Conservation (phyloP, 35 echinoderm and acorn worm species). For the Heliocidaris erythrogramma region DNA sequence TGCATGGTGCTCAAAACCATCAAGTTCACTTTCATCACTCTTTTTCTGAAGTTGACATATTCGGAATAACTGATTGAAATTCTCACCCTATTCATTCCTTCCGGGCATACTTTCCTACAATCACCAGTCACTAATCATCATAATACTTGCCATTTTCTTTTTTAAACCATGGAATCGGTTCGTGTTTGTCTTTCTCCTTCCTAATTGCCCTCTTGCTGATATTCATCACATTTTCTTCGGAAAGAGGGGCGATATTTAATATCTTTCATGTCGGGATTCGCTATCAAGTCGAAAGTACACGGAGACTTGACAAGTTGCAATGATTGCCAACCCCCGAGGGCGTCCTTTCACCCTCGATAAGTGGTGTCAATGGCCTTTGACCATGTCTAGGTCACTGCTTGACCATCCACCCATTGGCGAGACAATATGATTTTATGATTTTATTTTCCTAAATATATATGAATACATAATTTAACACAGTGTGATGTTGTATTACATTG, state of each 20-base stretch:
- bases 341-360: too few relatives aligned
- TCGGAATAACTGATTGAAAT: not conserved
- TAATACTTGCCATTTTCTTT: not conserved
- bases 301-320: not conserved
- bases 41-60: not conserved
- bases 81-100: not conserved
- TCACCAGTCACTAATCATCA: not conserved
- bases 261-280: not conserved
- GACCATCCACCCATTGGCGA: not conserved
- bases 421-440: too few relatives aligned
- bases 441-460: too few relatives aligned
- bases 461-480: too few relatives aligned
- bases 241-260: not conserved
- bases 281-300: not conserved
- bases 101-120: not conserved
- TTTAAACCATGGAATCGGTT: not conserved
- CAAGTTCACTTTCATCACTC: not conserved
- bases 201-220: constrained; percentile 8
- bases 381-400: not conserved
- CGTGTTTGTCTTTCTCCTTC: not conserved
- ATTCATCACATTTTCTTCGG: not conserved
- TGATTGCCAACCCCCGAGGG: not conserved
- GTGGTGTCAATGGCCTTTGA: not conserved
- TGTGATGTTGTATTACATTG: too few relatives aligned
- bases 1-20: too few relatives aligned